Conservation (phyloP, 2,888 invertebrate species). For the Corbicula japonica region DNA sequence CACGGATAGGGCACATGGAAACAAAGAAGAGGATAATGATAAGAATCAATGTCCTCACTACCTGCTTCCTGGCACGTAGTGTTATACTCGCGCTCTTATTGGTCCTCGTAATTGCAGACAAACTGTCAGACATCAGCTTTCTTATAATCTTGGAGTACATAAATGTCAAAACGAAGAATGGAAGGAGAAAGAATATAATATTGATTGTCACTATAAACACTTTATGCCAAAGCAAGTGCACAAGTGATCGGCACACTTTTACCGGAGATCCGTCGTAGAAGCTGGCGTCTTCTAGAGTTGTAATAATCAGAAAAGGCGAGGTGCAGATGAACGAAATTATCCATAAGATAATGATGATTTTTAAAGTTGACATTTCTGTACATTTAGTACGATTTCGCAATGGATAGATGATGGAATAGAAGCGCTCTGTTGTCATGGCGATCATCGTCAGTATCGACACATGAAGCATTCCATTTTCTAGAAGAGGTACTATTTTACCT, state of each 20-base stretch:
- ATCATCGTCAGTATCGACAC: conserved; percentile 96
- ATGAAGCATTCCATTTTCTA: conserved; percentile 96
- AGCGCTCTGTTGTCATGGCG: conserved; percentile 96
- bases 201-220: conserved; percentile 93
- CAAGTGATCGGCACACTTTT: conserved; percentile 93
- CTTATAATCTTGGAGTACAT: conserved; percentile 89
- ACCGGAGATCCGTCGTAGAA: conserved; percentile 91
- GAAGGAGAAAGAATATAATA: conserved; percentile 94
- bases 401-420: conserved; percentile 96
- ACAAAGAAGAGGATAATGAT: conserved; percentile 93
- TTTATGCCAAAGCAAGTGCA: conserved; percentile 92
- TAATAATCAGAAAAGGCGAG: conserved; percentile 93
- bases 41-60: conserved; percentile 78
- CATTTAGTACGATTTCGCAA: conserved; percentile 89
- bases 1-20: conserved; percentile 95
- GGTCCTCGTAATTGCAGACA: conserved; percentile 20
- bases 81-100: conserved; percentile 31
- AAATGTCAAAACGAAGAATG: conserved; percentile 92
- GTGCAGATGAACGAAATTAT: conserved; percentile 80
- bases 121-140: conserved; percentile 50
- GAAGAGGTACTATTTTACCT: conserved; percentile 97
- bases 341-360: conserved; percentile 84
- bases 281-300: conserved; percentile 91
- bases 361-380: conserved; percentile 84
- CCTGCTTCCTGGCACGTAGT: conserved; percentile 70